These are phyloP conservation scores for Paramormyrops hopkinsi DNA, from an alignment of 2,797 vertebrate genomes.

Conservation along the genomic window DNA sequence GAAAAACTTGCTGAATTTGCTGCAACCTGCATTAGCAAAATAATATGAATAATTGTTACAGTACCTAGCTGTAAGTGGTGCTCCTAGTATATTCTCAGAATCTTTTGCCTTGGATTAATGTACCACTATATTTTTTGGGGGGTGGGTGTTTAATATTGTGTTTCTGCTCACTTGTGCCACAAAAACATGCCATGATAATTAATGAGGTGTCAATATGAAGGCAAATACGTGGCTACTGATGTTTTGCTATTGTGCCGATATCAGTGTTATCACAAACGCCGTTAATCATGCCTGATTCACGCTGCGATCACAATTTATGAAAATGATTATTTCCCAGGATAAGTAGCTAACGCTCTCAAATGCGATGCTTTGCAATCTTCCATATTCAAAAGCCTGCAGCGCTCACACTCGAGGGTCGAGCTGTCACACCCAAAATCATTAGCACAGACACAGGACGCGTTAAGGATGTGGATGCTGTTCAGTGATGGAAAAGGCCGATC, in stretches of 20 bases:
- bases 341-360: not conserved
- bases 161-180: not conserved
- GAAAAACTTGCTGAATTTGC: not conserved
- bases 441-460: not conserved
- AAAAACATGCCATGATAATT: not conserved
- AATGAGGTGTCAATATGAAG: not conserved
- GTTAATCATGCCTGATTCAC: not conserved
- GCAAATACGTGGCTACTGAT: not conserved
- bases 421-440: not conserved
- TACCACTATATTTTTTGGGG: not conserved
- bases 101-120: not conserved
- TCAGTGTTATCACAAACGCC: not conserved
- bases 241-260: not conserved
- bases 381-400: not conserved
- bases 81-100: not conserved
- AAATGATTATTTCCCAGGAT: not conserved
- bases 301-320: not conserved
- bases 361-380: not conserved
- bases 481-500: constrained; percentile 30
- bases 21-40: not conserved
- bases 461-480: not conserved
- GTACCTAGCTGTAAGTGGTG: not conserved
- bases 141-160: not conserved
- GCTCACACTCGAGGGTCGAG: not conserved
- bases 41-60: not conserved